Conservation (phyloP, 2,113 vertebrate species). For the Lycaon pictus region DNA sequence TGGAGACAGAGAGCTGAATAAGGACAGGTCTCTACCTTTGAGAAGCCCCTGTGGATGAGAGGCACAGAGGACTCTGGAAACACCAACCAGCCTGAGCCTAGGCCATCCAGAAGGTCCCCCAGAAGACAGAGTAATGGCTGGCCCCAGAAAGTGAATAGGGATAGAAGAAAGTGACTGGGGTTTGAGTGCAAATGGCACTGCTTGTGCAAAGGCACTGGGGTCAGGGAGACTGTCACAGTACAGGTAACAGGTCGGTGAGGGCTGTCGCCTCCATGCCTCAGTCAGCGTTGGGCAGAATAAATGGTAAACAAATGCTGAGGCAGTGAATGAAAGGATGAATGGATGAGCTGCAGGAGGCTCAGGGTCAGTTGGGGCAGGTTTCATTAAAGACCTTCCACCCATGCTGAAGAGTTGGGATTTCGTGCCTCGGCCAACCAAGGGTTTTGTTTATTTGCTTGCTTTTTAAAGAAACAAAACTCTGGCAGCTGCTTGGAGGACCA, state of each 20-base stretch:
- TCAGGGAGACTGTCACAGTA: accelerated
- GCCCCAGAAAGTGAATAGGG: neutral
- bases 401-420: neutral
- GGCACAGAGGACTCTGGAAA: neutral
- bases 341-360: neutral
- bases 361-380: neutral
- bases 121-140: neutral
- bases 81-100: neutral
- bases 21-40: neutral
- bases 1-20: neutral
- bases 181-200: neutral
- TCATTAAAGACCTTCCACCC: neutral
- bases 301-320: neutral
- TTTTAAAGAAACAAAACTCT: neutral
- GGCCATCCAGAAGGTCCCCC: neutral
- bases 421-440: neutral
- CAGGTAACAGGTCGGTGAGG: neutral
- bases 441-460: neutral
- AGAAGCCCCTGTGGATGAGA: neutral
- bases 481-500: neutral
- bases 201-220: neutral
- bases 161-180: neutral
- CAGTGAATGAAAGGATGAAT: neutral
- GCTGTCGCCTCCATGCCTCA: accelerated
- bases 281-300: neutral